These are phyloP conservation scores for Eriocheir sinensis DNA, from an alignment of 1,140 invertebrate species.

Conservation along the genomic window DNA sequence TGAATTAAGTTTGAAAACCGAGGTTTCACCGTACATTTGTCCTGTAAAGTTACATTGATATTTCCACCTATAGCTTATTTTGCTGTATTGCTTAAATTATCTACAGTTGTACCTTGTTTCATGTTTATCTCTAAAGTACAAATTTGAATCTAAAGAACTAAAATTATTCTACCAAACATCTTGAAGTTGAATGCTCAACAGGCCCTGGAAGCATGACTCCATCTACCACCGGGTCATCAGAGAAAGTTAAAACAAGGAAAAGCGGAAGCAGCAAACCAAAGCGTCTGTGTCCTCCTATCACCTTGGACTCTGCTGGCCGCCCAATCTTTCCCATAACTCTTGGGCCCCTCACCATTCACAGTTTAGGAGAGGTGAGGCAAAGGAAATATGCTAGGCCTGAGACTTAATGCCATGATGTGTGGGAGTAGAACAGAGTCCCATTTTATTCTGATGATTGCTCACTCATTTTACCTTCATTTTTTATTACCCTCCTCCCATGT, in stretches of 20 bases:
- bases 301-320: constrained; percentile 86
- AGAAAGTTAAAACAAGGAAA: constrained; percentile 60
- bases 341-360: constrained; percentile 89
- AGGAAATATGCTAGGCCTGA: too few species aligned
- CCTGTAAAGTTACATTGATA: too few species aligned
- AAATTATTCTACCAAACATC: too few species aligned
- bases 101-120: too few species aligned
- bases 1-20: too few species aligned
- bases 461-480: neutral
- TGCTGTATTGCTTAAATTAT: too few species aligned
- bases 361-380: constrained; percentile 87
- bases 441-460: too few species aligned
- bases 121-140: too few species aligned
- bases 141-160: too few species aligned
- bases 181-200: neutral
- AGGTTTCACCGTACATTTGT: too few species aligned
- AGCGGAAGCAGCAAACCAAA: constrained; percentile 81
- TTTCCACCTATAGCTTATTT: too few species aligned
- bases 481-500: neutral
- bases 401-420: neutral
- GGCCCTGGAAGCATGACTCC: constrained; percentile 45
- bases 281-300: constrained; percentile 85
- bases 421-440: too few species aligned
- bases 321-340: constrained; percentile 90
- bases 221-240: constrained; percentile 52